phyloP scores from a whole-genome alignment of 2,888 invertebrate genomes.

The Heliothis peltigera region DNA sequence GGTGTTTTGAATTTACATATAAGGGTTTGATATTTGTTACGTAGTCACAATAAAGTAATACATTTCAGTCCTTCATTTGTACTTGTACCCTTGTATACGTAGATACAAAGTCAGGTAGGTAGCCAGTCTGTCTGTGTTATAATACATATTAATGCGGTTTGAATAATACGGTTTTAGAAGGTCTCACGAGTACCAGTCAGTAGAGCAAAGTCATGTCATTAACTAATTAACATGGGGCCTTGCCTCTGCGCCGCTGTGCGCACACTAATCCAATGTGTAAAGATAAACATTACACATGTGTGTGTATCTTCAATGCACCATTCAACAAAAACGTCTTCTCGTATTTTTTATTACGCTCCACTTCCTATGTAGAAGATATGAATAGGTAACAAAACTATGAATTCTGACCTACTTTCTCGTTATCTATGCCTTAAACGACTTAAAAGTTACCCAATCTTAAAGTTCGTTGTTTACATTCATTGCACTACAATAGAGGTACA shows the following conservation, averaged over 20 bases:
- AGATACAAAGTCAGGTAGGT: not conserved
- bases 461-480: slow-evolving; percentile 31
- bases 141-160: slow-evolving; percentile 37
- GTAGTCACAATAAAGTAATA: not conserved
- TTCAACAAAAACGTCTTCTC: slow-evolving; percentile 32
- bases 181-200: slow-evolving; percentile 54
- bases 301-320: slow-evolving; percentile 35
- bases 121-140: slow-evolving; percentile 5
- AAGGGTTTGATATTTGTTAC: not conserved
- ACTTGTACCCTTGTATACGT: not conserved
- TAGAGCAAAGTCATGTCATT: slow-evolving; percentile 73
- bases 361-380: slow-evolving; percentile 37
- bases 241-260: slow-evolving; percentile 26
- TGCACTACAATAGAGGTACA: slow-evolving; percentile 15
- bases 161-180: slow-evolving; percentile 54
- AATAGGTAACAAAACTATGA: slow-evolving; percentile 38
- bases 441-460: slow-evolving; percentile 48
- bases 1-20: slow-evolving; percentile 4
- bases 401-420: slow-evolving; percentile 50
- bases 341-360: slow-evolving; percentile 33
- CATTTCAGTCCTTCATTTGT: not conserved
- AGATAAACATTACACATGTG: slow-evolving; percentile 25
- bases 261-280: slow-evolving; percentile 16
- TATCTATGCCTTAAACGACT: slow-evolving; percentile 53
- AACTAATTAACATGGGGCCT: slow-evolving; percentile 66